Evolutionary conservation across 2,797 vertebrate genomes (phyloP), one percentile per base, ranked within the genome.

Genomic region (Lagodon rhomboides): DNA sequence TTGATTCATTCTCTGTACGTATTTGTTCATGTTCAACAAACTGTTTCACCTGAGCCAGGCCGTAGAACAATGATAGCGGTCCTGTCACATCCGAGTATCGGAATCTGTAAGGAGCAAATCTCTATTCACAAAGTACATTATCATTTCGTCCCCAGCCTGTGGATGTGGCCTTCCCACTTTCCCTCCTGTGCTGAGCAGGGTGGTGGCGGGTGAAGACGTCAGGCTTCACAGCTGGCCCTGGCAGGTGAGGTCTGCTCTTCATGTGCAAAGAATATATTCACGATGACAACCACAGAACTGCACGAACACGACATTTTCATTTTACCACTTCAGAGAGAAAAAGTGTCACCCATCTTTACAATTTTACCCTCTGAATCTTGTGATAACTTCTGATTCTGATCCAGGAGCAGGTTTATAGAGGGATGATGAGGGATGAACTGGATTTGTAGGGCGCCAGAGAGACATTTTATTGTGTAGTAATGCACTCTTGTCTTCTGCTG

Each of bases 161-260:
- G 87, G 91, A 47, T 91, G 91, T 50, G 88, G 91, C 27, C 55
- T 76, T 38, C 87, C 91, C 41, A 64, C 82, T 20, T 58, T 82
- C 25, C 75, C 86, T 30, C 88, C 90, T 16, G 68, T 74, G 66
- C 59, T 85, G 64, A 79, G 53, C 73, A 80, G 88, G 59, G 91
- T 91, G 74, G 90, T 90, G 27, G 82, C 81, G 20, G 91, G 88
- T 51, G 53, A 86, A 25, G 90, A 92, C 1, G 86, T 41, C 56
- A 53, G 47, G 22, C 90, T 90, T 54, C 81, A 91, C 80, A 91
- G 88, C 80, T 92, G 90, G 90, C 91, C 90, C 60, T 92, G 88
- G 90, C 91, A 92, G 91, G 88, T 90, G 75, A 58, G 27, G 0
- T 46, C 47, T 12, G n/a, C 3, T n/a, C 27, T n/a, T 4, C 55